Base-by-base conservation (phyloP, 2,888 invertebrate genomes). In the Lepas anatifera region DNA sequence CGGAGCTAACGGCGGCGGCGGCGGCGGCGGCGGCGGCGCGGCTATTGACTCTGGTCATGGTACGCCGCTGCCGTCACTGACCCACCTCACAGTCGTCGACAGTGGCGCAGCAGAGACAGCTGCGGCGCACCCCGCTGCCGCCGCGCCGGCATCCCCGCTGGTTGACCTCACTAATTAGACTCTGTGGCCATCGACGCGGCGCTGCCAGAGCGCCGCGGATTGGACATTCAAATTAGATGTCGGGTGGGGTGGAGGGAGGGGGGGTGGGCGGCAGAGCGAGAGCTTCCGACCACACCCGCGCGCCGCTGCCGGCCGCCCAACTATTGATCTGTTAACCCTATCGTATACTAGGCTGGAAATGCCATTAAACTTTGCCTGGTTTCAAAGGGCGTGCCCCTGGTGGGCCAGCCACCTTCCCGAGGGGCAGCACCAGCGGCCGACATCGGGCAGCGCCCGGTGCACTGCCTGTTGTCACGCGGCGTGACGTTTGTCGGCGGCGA, bases 261-360 rank as follows among this genome's bases (percentile, higher is more conserved):
- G n/a, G n/a, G n/a, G n/a, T n/a, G n/a, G n/a, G n/a, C n/a, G n/a
- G n/a, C n/a, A n/a, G n/a, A n/a, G n/a, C n/a, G n/a, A n/a, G n/a
- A n/a, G n/a, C n/a, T n/a, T n/a, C n/a, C n/a, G n/a, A n/a, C n/a
- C n/a, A n/a, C n/a, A n/a, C n/a, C n/a, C 58, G 32, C 58, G 58
- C 58, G 58, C 58, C 58, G 29, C 29, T 7, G 8, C 58, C 35
- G 52, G 8, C 58, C 41, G 41, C 41, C 16, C 41, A 22, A 35
- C 58, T 58, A 58, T 58, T 58, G 58, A 58, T 58, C 58, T 18
- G 6, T 35, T 35, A 58, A 35, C 58, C 58, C 58, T 35, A 58
- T 58, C 32, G 58, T 35, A 58, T 35, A 58, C 58, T 58, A 16
- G 58, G 58, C 58, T 58, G 58, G 58, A 58, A 58, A 32, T 58